phyloP scores from a whole-genome alignment of 2,797 vertebrate species.

The Enteromius thamalakanensis region DNA sequence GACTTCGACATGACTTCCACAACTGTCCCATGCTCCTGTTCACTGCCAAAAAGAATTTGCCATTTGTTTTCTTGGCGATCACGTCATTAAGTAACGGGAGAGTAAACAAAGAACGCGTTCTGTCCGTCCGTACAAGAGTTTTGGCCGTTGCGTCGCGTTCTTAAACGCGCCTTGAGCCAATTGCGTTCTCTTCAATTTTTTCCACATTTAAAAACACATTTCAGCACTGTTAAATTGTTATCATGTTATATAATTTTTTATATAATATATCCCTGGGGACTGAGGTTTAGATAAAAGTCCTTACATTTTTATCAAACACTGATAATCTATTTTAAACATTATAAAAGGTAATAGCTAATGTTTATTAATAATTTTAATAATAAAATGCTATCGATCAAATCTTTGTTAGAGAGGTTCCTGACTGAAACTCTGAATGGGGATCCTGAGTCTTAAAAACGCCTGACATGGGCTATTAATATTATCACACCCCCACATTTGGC shows the following conservation, averaged over 20 bases:
- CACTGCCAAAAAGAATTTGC: not conserved
- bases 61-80: not conserved
- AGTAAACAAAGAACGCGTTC: not conserved
- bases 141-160: not conserved
- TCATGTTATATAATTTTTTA: not conserved
- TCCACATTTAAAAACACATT: not conserved
- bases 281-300: not conserved
- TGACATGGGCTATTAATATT: conserved; percentile 1
- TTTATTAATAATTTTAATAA: not conserved
- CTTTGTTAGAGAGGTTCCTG: not conserved
- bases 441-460: not conserved
- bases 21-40: conserved; percentile 1
- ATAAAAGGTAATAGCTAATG: not conserved
- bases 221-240: not conserved
- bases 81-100: not conserved
- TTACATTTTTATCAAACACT: not conserved
- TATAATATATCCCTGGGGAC: not conserved
- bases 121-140: not conserved
- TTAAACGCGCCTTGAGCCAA: not conserved
- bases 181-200: not conserved
- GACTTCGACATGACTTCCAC: conserved; percentile 15
- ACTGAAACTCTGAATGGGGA: not conserved
- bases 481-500: conserved; percentile 9
- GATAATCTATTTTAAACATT: not conserved
- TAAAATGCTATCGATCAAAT: not conserved